Evolutionary conservation across 2,888 invertebrate genomes (phyloP).

Genomic region (Chaitophorus viminalis): DNA sequence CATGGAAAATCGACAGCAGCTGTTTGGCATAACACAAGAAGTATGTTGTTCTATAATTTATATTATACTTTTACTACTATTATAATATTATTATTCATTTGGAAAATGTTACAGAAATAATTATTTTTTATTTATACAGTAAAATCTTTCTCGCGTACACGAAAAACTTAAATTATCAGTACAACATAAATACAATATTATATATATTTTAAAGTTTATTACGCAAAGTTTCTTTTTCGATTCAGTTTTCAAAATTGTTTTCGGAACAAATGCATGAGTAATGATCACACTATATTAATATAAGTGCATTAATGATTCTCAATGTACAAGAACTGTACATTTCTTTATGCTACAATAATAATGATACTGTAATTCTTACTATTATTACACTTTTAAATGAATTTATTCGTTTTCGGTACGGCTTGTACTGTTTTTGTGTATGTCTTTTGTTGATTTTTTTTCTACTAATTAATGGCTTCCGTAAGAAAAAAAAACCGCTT

Average conservation of each 20-base stretch:
- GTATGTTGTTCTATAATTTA: not conserved
- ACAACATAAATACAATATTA: too few species aligned
- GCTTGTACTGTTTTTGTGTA: conserved; percentile 17
- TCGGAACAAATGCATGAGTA: conserved; percentile 17
- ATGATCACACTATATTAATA: too few species aligned
- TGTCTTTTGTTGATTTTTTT: not conserved
- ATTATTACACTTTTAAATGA: not conserved
- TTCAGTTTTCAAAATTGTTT: not conserved
- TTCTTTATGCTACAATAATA: not conserved
- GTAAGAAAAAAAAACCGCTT: conserved; percentile 11
- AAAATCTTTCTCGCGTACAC: not conserved
- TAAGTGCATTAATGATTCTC: too few species aligned
- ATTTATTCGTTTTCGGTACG: conserved; percentile 26
- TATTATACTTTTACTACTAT: not conserved
- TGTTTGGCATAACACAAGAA: not conserved
- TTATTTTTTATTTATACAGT: not conserved
- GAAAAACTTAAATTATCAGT: not conserved
- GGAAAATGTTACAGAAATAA: not conserved
- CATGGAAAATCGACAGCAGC: not conserved
- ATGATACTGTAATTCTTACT: not conserved
- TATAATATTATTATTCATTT: not conserved
- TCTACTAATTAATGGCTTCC: not conserved
- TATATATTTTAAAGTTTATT: not conserved
- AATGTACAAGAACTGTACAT: not conserved
- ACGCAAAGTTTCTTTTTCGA: not conserved